Conservation (phyloP, 1,140 invertebrate genomes). For the Metaphire vulgaris region DNA sequence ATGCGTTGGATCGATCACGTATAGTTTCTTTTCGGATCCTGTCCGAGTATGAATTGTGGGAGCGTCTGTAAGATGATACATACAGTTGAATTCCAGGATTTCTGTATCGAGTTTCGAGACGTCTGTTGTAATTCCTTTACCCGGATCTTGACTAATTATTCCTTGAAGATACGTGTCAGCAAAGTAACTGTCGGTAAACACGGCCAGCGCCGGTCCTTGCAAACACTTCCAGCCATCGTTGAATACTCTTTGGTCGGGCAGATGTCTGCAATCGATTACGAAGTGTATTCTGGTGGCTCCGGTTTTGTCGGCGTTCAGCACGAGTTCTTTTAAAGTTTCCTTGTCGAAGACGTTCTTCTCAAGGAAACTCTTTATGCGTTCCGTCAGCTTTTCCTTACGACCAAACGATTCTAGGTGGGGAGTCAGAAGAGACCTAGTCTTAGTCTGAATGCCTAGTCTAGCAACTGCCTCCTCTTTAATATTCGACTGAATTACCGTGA, state of each 20-base stretch:
- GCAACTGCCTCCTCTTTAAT: conserved; percentile 17
- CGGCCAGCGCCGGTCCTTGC: conserved; percentile 33
- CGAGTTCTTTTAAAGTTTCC: conserved; percentile 27
- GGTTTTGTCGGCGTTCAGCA: conserved; percentile 40
- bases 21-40: neutral
- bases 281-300: conserved; percentile 49
- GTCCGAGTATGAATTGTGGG: neutral
- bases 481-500: conserved; percentile 1
- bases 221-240: conserved; percentile 25
- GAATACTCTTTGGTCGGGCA: conserved; percentile 28
- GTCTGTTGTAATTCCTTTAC: conserved; percentile 32
- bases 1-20: neutral
- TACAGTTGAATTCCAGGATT: neutral
- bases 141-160: conserved; percentile 36
- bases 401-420: conserved; percentile 33
- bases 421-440: neutral
- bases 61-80: neutral
- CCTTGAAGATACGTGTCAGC: conserved; percentile 34
- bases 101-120: conserved; percentile 24
- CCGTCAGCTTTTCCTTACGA: conserved; percentile 38
- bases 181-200: conserved; percentile 36
- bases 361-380: conserved; percentile 37
- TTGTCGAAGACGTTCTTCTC: conserved; percentile 33
- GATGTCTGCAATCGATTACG: conserved; percentile 14
- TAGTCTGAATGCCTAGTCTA: conserved; percentile 28